A percentile compares a stretch with the other conserved stretches of the same genome.
Evolutionary conservation across 2,888 invertebrate species (phyloP).

Genomic region (Axea sp.): DNA sequence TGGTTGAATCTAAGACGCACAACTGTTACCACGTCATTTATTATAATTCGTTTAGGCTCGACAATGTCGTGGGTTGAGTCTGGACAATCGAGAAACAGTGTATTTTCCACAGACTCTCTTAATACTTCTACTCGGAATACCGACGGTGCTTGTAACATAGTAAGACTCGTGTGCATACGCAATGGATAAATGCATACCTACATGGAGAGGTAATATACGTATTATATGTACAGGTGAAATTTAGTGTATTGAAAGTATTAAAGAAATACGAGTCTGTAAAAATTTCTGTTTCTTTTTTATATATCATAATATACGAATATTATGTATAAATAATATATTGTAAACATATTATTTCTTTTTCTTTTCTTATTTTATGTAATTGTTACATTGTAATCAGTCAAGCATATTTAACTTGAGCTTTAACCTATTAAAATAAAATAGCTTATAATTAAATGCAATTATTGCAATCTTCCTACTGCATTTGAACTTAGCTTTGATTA

Average conservation of each 20-base stretch:
- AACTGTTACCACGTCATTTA: constrained; percentile 60
- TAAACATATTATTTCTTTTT: no score
- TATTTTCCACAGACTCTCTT: constrained; percentile 57
- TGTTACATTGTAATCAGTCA: no score
- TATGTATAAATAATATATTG: no score
- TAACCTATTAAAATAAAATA: no score
- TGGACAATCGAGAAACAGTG: constrained; percentile 58
- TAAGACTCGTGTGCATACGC: constrained; percentile 42
- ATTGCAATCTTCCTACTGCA: no score
- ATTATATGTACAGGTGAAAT: constrained; percentile 34
- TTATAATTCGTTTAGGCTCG: constrained; percentile 59
- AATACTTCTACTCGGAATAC: constrained; percentile 51
- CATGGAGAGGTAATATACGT: constrained; percentile 38
- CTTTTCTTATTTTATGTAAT: no score
- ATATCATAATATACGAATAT: no score
- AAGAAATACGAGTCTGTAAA: constrained; percentile 21
- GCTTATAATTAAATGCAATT: no score
- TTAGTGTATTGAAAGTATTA: constrained; percentile 8
- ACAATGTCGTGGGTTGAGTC: constrained; percentile 55
- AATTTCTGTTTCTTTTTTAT: constrained; percentile 26
- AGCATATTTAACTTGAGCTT: no score
- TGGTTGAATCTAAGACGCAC: constrained; percentile 56
- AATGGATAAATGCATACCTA: constrained; percentile 26
- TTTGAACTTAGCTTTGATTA: no score
- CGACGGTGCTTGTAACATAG: constrained; percentile 45